Conservation (phyloP, 1,140 invertebrate species). For the Condylostylus longicornis region DNA sequence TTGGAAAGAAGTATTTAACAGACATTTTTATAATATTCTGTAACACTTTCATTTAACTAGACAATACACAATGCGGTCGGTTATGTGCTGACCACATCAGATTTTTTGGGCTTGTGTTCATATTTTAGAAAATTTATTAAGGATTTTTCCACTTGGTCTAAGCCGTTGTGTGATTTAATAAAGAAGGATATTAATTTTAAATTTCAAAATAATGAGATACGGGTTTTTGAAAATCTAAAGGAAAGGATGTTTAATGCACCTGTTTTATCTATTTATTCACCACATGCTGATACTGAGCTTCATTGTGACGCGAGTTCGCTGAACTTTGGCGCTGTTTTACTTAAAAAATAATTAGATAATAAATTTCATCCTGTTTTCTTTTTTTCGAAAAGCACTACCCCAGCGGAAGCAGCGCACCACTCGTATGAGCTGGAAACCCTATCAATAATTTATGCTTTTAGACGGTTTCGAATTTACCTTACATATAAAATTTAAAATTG, state of each 20-base stretch:
- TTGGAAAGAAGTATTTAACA: too few relatives aligned
- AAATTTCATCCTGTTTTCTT: conserved; percentile 28
- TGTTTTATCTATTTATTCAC: conserved; percentile 11
- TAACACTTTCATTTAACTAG: too few relatives aligned
- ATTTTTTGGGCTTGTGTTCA: conserved; percentile 10
- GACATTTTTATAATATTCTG: too few relatives aligned
- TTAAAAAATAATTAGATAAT: conserved; percentile 9
- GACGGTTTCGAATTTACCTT: conserved; percentile 36
- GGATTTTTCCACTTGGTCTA: conserved; percentile 10
- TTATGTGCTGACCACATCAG: too few relatives aligned
- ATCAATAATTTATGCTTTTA: conserved; percentile 34
- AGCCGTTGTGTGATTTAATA: conserved; percentile 13
- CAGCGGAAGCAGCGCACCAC: conserved; percentile 29
- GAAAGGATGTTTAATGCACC: conserved; percentile 7
- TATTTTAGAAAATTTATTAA: conserved; percentile 11
- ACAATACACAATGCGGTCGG: too few relatives aligned
- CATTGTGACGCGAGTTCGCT: conserved; percentile 12
- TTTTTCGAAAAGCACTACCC: conserved; percentile 27
- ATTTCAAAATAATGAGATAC: conserved; percentile 6
- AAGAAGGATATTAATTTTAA: conserved; percentile 12
- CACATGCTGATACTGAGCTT: conserved; percentile 7
- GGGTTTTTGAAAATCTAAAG: conserved; percentile 11
- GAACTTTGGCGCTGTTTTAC: conserved; percentile 11
- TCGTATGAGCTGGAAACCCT: conserved; percentile 36
- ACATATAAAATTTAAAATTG: conserved; percentile 32